phyloP scores from a whole-genome alignment of 2,113 vertebrate species.

The Anoplopoma fimbria region DNA sequence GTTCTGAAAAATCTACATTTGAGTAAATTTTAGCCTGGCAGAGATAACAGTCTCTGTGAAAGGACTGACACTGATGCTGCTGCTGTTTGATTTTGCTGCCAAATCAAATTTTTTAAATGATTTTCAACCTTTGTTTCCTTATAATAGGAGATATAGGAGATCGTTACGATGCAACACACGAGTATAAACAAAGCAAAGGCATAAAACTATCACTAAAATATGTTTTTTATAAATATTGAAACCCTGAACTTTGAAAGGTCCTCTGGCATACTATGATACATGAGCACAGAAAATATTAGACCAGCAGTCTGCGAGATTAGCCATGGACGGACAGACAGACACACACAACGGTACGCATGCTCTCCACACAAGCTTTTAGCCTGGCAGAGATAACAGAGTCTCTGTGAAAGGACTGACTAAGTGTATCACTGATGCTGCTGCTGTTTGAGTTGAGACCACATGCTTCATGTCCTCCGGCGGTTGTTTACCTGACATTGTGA shows the following conservation, averaged over 20 bases:
- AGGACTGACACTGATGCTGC: no score
- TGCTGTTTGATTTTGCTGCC: no score
- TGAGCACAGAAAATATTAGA: not conserved
- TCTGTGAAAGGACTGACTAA: no score
- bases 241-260: not conserved
- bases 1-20: no score
- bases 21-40: no score
- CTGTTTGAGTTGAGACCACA: not conserved
- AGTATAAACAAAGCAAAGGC: not conserved
- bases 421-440: not conserved
- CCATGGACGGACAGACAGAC: not conserved
- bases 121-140: not conserved
- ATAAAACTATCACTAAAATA: not conserved
- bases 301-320: not conserved
- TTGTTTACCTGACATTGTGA: slow-evolving; percentile 93
- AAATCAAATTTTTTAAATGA: not conserved
- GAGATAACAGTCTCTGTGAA: no score
- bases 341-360: not conserved
- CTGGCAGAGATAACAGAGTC: no score
- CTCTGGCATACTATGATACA: not conserved
- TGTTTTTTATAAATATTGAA: not conserved
- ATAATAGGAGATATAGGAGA: no score
- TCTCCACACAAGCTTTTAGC: not conserved
- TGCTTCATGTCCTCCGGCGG: not conserved
- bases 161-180: no score